phyloP scores from a whole-genome alignment of 2,888 invertebrate species.

The Acrobasis repandana region DNA sequence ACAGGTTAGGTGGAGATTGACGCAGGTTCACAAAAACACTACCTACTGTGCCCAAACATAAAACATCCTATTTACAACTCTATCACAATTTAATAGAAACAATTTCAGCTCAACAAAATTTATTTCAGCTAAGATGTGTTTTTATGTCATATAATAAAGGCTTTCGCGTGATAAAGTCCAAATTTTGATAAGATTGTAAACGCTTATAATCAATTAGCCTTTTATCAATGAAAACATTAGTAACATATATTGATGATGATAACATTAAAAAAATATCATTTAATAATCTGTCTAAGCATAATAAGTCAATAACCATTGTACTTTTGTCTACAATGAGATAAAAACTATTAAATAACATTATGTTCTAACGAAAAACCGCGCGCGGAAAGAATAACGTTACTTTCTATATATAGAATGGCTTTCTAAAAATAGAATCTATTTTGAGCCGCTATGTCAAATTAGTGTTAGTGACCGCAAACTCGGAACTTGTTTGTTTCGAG shows the following conservation, averaged over 20 bases:
- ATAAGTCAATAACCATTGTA: background rate
- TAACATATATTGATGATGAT: background rate
- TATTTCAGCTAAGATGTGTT: background rate
- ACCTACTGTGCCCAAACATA: background rate
- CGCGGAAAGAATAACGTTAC: slow-evolving; percentile 1
- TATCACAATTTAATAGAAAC: background rate
- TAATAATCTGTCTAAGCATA: too few relatives aligned
- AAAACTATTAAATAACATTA: background rate
- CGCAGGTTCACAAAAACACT: slow-evolving; percentile 23
- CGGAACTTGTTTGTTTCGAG: slow-evolving; percentile 1
- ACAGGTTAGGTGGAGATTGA: slow-evolving; percentile 42
- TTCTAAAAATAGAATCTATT: slow-evolving; percentile 19
- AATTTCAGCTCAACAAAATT: background rate
- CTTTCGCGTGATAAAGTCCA: background rate
- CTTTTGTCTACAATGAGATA: background rate
- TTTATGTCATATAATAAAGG: background rate
- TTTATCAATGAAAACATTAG: background rate
- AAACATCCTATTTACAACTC: background rate
- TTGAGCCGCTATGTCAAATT: background rate
- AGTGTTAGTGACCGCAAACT: slow-evolving; percentile 5
- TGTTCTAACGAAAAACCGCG: background rate
- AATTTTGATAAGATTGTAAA: background rate
- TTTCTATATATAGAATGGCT: slow-evolving; percentile 8
- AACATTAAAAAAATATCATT: too few relatives aligned
- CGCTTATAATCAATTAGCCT: background rate